A percentile compares a stretch with the other conserved stretches of the same genome.
Evolutionary conservation across 2,113 vertebrate species (phyloP).

Genomic region (Spea bombifrons): DNA sequence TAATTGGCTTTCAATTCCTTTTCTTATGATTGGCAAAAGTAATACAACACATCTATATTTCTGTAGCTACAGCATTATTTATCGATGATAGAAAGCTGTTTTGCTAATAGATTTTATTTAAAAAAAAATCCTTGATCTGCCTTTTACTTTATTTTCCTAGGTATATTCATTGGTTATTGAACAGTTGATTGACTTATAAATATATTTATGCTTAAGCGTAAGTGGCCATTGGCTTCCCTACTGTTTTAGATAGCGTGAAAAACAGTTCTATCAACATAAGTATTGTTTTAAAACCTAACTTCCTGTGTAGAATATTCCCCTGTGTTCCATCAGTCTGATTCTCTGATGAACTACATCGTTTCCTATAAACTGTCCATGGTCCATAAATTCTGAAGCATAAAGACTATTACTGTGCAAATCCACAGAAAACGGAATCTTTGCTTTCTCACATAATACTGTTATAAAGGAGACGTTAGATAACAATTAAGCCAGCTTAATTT

Average conservation of each 20-base stretch:
- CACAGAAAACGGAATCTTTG: conserved; percentile 72
- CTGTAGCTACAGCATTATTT: too few relatives aligned
- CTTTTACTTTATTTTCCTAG: conserved; percentile 1
- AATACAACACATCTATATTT: too few relatives aligned
- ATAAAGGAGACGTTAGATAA: conserved; percentile 61
- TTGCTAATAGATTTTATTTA: too few relatives aligned
- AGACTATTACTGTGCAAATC: conserved; percentile 80
- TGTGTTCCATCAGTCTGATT: conserved; percentile 79
- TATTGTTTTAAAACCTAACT: conserved; percentile 91
- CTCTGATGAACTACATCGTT: conserved; percentile 89
- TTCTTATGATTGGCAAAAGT: too few relatives aligned
- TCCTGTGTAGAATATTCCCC: conserved; percentile 82
- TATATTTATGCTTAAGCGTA: conserved; percentile 82
- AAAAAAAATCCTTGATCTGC: too few relatives aligned
- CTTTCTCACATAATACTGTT: conserved; percentile 57
- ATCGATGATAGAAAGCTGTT: too few relatives aligned
- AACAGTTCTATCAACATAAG: conserved; percentile 87
- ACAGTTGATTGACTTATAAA: conserved; percentile 78
- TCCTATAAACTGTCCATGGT: conserved; percentile 93
- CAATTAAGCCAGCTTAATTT: conserved; percentile 43
- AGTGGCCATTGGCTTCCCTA: conserved; percentile 85
- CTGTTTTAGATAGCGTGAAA: conserved; percentile 86
- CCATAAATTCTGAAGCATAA: conserved; percentile 89
- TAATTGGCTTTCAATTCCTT: too few relatives aligned
- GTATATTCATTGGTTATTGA: not conserved